These are phyloP conservation scores for Paracanthobrama guichenoti DNA, from an alignment of 2,113 vertebrate species.

Conservation along the genomic window DNA sequence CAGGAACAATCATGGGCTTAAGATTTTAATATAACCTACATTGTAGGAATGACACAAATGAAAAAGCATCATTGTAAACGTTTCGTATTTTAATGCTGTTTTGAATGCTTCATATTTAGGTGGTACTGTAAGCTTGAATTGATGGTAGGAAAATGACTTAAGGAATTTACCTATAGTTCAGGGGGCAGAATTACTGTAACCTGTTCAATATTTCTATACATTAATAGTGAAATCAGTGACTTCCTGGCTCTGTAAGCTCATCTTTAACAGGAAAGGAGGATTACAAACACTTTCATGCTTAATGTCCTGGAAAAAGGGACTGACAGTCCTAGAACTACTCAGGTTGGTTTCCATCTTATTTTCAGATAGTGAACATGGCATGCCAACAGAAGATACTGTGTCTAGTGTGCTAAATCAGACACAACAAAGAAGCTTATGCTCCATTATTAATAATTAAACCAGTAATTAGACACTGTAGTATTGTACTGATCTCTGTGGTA, in stretches of 20 bases:
- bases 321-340: background rate
- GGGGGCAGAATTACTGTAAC: background rate
- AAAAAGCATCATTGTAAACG: no score
- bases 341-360: conserved; percentile 8
- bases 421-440: conserved; percentile 45
- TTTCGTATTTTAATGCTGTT: no score
- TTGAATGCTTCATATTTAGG: background rate
- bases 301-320: conserved; percentile 31
- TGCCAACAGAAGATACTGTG: conserved; percentile 34
- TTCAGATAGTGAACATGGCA: background rate
- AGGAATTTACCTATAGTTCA: background rate
- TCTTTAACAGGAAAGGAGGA: conserved; percentile 13
- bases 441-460: conserved; percentile 65
- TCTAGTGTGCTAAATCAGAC: conserved; percentile 52
- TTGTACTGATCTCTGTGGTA: conserved; percentile 48
- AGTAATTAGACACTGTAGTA: conserved; percentile 49
- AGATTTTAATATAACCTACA: background rate
- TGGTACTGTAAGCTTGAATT: background rate
- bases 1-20: background rate
- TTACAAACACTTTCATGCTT: conserved; percentile 18
- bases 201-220: conserved; percentile 9
- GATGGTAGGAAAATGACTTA: background rate
- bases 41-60: background rate
- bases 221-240: conserved; percentile 6
- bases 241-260: background rate